These are phyloP conservation scores for Vanessa cardui DNA, from an alignment of 2,888 invertebrate species.

Conservation along the genomic window DNA sequence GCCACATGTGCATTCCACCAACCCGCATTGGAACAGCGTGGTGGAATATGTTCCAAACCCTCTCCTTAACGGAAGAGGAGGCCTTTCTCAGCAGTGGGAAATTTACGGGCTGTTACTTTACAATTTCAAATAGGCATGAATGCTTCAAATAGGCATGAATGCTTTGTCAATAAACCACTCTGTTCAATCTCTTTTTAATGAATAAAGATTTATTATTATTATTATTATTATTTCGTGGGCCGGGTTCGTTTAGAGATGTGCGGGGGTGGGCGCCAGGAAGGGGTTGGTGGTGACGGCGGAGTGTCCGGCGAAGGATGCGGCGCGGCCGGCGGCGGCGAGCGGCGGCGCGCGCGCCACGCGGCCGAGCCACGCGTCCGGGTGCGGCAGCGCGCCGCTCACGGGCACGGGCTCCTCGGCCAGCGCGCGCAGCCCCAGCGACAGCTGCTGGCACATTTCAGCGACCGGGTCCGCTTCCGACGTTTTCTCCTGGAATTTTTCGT, in stretches of 20 bases:
- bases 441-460: conserved; percentile 91
- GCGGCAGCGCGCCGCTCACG: conserved; percentile 82
- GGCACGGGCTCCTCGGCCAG: conserved; percentile 82
- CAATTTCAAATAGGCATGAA: neutral
- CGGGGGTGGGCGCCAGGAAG: conserved; percentile 50
- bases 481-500: neutral
- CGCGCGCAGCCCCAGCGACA: conserved; percentile 89
- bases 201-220: no score
- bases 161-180: no score
- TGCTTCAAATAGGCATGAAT: no score
- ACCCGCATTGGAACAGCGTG: no score
- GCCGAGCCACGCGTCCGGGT: conserved; percentile 93
- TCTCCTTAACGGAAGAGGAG: no score
- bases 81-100: no score
- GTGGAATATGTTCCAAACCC: no score
- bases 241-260: conserved; percentile 42
- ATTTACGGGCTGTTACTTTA: no score
- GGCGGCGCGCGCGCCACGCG: conserved; percentile 83
- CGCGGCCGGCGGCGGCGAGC: conserved; percentile 76
- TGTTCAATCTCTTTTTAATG: no score
- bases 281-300: conserved; percentile 51
- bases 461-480: conserved; percentile 76
- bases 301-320: conserved; percentile 61
- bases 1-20: no score
- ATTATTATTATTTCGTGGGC: no score